These are phyloP conservation scores for Sebastes matsubarae DNA, from an alignment of 2,797 vertebrate genomes.

Conservation along the genomic window DNA sequence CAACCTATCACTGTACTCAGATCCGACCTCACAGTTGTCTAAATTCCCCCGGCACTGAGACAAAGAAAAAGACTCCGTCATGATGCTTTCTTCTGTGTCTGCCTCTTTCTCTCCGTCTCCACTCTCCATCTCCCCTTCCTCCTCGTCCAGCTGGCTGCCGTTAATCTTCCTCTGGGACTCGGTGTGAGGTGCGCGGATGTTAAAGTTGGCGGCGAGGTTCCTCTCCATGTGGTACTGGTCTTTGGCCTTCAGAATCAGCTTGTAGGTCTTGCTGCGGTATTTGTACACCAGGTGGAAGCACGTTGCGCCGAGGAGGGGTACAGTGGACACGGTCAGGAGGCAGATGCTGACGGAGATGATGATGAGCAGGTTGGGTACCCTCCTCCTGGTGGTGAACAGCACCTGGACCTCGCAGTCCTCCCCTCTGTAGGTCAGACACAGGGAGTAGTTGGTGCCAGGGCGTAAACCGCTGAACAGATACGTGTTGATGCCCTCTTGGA, in stretches of 20 bases:
- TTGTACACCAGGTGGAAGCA: slow-evolving; percentile 97
- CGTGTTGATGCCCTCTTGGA: slow-evolving; percentile 89
- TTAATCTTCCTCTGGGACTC: slow-evolving; percentile 90
- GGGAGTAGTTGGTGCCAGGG: slow-evolving; percentile 94
- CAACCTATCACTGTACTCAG: slow-evolving; percentile 93
- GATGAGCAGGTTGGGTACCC: slow-evolving; percentile 91
- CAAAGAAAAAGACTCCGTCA: slow-evolving; percentile 84
- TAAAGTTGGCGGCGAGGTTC: slow-evolving; percentile 87
- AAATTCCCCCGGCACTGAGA: slow-evolving; percentile 87
- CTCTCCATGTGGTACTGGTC: slow-evolving; percentile 91
- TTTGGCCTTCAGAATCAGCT: slow-evolving; percentile 92
- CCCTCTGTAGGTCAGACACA: slow-evolving; percentile 90
- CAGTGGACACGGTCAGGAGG: slow-evolving; percentile 92
- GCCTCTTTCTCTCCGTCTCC: slow-evolving; percentile 66
- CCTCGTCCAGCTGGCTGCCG: slow-evolving; percentile 80
- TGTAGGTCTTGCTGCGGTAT: slow-evolving; percentile 94
- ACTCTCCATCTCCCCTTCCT: slow-evolving; percentile 68
- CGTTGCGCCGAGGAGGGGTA: slow-evolving; percentile 92
- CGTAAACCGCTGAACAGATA: slow-evolving; percentile 90
- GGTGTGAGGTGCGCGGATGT: slow-evolving; percentile 84
- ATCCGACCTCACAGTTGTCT: slow-evolving; percentile 91
- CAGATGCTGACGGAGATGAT: slow-evolving; percentile 95
- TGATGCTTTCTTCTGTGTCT: slow-evolving; percentile 87
- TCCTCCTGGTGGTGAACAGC: slow-evolving; percentile 91
- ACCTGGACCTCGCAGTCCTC: slow-evolving; percentile 94